Evolutionary conservation across 2,113 vertebrate genomes (phyloP).

Genomic region (Chlamydotis undulata): DNA sequence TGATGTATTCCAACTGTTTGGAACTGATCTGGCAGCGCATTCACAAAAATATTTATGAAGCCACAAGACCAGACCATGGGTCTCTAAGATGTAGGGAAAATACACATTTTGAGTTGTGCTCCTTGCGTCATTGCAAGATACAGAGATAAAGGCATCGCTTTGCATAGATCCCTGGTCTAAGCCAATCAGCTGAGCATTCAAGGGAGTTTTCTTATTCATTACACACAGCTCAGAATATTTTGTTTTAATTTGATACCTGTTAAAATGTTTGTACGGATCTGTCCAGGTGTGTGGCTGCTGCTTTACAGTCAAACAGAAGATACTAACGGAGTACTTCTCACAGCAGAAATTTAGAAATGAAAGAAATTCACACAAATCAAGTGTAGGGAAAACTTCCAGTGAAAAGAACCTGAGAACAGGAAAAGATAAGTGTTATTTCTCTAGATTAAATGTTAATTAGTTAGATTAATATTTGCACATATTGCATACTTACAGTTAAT

Average conservation of each 20-base stretch:
- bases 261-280: background rate
- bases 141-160: background rate
- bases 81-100: background rate
- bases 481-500: background rate
- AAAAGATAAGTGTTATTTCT: background rate
- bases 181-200: background rate
- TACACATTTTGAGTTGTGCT: fast-evolving
- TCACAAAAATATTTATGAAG: background rate
- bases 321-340: background rate
- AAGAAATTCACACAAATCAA: background rate
- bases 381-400: background rate
- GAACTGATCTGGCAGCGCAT: background rate
- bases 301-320: background rate
- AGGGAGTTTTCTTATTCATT: background rate
- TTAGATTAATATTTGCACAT: background rate
- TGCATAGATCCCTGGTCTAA: background rate
- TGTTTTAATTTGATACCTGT: background rate
- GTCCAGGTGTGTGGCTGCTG: background rate
- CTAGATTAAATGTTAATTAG: background rate
- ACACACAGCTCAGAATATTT: background rate
- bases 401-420: background rate
- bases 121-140: background rate
- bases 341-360: background rate
- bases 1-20: background rate
- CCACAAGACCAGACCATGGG: background rate